Evolutionary conservation across 1,140 invertebrate species (phyloP), one percentile per base, ranked within the genome.

Genomic region (Calosoma granatense): DNA sequence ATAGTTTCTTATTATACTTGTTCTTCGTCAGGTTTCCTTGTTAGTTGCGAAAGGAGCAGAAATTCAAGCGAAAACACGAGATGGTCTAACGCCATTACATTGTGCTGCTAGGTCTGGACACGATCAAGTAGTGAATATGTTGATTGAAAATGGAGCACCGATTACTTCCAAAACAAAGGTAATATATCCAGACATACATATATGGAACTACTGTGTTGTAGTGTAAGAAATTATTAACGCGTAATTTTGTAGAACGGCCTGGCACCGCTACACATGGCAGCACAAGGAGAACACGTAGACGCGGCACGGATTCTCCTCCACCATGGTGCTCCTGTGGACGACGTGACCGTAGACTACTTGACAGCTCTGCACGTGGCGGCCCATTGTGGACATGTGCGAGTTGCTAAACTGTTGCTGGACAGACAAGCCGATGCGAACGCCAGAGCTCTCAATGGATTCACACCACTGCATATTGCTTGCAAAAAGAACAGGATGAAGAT

Each of bases 401-500:
- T 98, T 6, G 95, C 96, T 1, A 98, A 97, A 74, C 75, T 98
- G 20, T 76, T 99, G 14, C 77, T 98, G 52, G 94, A 88, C 60
- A 81, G 92, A 67, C 92, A 95, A 63, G 96, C 95, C n/a, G 94
- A 99, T 75, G 88, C 94, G 0, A 98, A 99, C 73, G 87, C 96
- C 0, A 78, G 96, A 51, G 97, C 97, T 51, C 78, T 99, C 20
- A 99, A 99, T 72, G 97, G 97, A 12, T 99, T 99, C 69, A 99
- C 95, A 0, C 96, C 97, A 0, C 79, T 99, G 51, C 95, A 98
- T 68, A 98, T 99, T 70, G 97, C 97, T 26, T 99, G 96, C 73
- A 99, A 99, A 74, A 99, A 99, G 76, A 98, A 98, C 76, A 77
- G 96, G 23, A 91, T 97, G 59, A 94, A 96, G 70, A 86, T 99